Percentiles rank a stretch among this genome's conserved stretches.
These are phyloP conservation scores for Lycia hirtaria DNA, from an alignment of 2,888 invertebrate genomes.

Conservation along the genomic window DNA sequence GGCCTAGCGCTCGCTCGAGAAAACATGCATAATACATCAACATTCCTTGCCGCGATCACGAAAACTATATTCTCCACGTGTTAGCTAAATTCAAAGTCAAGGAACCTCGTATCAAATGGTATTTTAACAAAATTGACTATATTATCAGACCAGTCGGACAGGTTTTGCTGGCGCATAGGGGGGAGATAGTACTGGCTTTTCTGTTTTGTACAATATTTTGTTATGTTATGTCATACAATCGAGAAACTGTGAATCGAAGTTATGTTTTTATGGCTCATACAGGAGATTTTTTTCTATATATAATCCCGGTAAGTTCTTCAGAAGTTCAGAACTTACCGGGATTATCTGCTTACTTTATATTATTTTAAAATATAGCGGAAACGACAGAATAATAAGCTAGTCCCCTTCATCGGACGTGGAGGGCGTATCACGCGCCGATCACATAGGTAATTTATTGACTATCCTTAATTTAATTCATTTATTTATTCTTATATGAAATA, in stretches of 20 bases:
- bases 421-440: too few relatives aligned
- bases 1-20: neutral
- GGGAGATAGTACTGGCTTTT: constrained; percentile 17
- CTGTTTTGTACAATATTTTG: constrained; percentile 17
- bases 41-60: constrained; percentile 4
- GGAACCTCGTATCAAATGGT: constrained; percentile 25
- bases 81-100: constrained; percentile 40
- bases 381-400: too few relatives aligned
- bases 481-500: too few relatives aligned
- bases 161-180: constrained; percentile 23
- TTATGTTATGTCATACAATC: constrained; percentile 15
- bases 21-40: constrained; percentile 20
- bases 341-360: too few relatives aligned
- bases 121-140: constrained; percentile 26
- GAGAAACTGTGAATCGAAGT: neutral
- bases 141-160: constrained; percentile 12
- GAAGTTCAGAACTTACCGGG: too few relatives aligned
- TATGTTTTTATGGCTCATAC: neutral
- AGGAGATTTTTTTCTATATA: neutral
- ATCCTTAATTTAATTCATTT: too few relatives aligned
- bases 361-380: too few relatives aligned
- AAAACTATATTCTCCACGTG: constrained; percentile 23
- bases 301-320: too few relatives aligned
- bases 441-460: too few relatives aligned
- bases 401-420: too few relatives aligned